Evolutionary conservation across 2,888 invertebrate species (phyloP).

Genomic region (Xestia xanthographa): DNA sequence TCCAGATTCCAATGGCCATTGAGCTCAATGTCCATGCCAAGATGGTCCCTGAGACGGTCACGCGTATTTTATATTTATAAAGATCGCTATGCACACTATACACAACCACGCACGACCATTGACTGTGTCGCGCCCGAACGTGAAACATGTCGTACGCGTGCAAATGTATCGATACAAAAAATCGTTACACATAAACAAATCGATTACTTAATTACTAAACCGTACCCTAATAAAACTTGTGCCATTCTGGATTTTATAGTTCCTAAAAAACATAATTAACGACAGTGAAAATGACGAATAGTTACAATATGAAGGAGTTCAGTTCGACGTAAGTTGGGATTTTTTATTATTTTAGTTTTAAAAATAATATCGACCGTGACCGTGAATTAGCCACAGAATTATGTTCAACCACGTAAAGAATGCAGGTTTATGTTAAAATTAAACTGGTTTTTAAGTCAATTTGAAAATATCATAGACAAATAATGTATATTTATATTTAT

Average conservation of each 20-base stretch:
- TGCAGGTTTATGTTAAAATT: neutral
- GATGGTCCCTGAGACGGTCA: constrained; percentile 68
- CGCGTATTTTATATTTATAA: constrained; percentile 75
- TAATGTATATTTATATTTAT: neutral
- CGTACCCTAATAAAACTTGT: constrained; percentile 47
- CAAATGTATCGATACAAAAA: constrained; percentile 69
- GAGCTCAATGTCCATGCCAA: constrained; percentile 68
- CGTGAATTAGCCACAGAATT: constrained; percentile 10
- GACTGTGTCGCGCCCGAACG: constrained; percentile 72
- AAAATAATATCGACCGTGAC: neutral
- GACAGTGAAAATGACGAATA: constrained; percentile 82
- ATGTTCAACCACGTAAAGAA: neutral
- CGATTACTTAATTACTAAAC: constrained; percentile 36
- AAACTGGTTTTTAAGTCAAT: neutral
- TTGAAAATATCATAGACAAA: neutral
- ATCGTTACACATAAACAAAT: constrained; percentile 67
- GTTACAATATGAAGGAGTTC: constrained; percentile 87
- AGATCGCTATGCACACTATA: constrained; percentile 70
- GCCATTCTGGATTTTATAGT: constrained; percentile 53
- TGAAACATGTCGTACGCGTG: constrained; percentile 79
- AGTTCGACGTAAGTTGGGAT: constrained; percentile 86
- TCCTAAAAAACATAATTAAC: constrained; percentile 37
- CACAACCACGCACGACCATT: constrained; percentile 69
- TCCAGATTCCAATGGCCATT: constrained; percentile 64
- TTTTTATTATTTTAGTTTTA: constrained; percentile 19